phyloP scores from a whole-genome alignment of 2,888 invertebrate genomes.

The Protodeltote pygarga region DNA sequence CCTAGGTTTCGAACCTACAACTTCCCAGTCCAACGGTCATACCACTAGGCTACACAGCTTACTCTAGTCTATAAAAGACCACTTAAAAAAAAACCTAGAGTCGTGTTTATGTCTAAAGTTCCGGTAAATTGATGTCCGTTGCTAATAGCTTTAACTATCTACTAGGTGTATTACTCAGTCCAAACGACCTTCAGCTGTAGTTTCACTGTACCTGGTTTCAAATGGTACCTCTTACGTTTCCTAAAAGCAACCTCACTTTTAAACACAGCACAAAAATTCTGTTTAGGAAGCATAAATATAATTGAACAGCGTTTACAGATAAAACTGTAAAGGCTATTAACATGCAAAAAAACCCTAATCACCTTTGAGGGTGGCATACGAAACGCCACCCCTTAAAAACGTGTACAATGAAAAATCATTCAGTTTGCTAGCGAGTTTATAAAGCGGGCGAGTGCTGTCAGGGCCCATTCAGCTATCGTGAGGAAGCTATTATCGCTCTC shows the following conservation, averaged over 20 bases:
- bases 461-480: slow-evolving; percentile 65
- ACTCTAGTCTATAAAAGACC: background rate
- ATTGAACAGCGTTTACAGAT: slow-evolving; percentile 4
- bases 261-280: slow-evolving; percentile 5
- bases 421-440: slow-evolving; percentile 55
- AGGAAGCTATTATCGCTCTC: slow-evolving; percentile 69
- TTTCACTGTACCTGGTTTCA: slow-evolving; percentile 38
- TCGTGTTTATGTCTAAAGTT: background rate
- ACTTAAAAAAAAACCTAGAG: background rate
- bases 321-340: slow-evolving; percentile 21
- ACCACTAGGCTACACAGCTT: no score
- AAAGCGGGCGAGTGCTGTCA: slow-evolving; percentile 54
- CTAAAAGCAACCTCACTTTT: slow-evolving; percentile 16
- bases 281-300: no score
- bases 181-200: slow-evolving; percentile 23
- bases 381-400: slow-evolving; percentile 22
- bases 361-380: no score
- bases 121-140: slow-evolving; percentile 22
- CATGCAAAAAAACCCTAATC: slow-evolving; percentile 27
- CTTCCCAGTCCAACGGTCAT: no score
- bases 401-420: slow-evolving; percentile 51
- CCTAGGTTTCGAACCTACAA: no score
- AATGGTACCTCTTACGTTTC: slow-evolving; percentile 36
- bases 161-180: slow-evolving; percentile 2
- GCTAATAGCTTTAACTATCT: slow-evolving; percentile 20